Evolutionary conservation across 2,888 invertebrate species (phyloP).

Genomic region (Lepidocyrtinus sp.): DNA sequence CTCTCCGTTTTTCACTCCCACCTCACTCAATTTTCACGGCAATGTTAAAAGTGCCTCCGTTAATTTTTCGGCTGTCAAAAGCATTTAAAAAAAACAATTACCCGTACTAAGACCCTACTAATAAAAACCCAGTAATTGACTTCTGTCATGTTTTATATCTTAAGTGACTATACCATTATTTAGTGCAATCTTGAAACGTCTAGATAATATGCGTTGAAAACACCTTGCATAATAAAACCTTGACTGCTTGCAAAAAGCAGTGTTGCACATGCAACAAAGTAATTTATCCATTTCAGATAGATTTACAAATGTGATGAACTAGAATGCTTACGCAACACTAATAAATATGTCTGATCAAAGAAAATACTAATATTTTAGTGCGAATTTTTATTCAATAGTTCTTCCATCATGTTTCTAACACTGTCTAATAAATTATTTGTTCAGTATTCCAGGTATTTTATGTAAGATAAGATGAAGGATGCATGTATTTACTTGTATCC

Average conservation of each 20-base stretch:
- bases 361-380: no score
- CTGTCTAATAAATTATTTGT: no score
- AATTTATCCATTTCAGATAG: not conserved
- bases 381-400: no score
- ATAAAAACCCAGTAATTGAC: constrained; percentile 8
- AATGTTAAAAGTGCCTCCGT: constrained; percentile 52
- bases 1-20: constrained; percentile 32
- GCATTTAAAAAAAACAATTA: constrained; percentile 6
- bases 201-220: not conserved
- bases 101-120: not conserved
- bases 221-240: constrained; percentile 1
- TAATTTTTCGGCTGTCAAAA: constrained; percentile 60
- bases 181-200: not conserved
- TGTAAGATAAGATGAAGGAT: no score
- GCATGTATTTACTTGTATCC: no score
- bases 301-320: no score
- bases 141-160: constrained; percentile 12
- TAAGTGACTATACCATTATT: no score
- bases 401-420: no score
- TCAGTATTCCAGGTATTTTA: no score
- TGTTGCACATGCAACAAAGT: constrained; percentile 5
- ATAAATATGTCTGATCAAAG: no score
- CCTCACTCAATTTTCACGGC: constrained; percentile 16
- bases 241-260: not conserved
- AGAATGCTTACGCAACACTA: no score